Percentiles rank a stretch among this genome's conserved stretches.
phyloP scores from a whole-genome alignment of 2,797 vertebrate genomes.

The Poeciliopsis infans region DNA sequence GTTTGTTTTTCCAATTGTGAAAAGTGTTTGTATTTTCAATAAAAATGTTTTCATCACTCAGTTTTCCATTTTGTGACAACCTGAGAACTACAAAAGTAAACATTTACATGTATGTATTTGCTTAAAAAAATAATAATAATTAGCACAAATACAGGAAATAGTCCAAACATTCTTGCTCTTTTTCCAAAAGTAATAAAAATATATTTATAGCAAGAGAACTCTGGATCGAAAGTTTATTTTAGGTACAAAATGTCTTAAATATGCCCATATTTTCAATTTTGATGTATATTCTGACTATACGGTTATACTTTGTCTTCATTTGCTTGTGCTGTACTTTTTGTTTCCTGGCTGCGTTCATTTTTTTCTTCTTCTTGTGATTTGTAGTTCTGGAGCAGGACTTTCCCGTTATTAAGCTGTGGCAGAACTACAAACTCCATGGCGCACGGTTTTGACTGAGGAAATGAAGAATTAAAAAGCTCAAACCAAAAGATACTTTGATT shows the following conservation, averaged over 20 bases:
- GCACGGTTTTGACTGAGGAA: background rate
- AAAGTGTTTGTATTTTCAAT: conserved; percentile 75
- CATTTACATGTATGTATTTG: background rate
- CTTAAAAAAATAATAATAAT: background rate
- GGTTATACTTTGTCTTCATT: background rate
- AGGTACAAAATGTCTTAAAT: background rate
- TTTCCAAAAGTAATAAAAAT: background rate
- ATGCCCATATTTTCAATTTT: background rate
- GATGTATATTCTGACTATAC: background rate
- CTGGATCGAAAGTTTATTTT: background rate
- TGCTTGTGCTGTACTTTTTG: background rate
- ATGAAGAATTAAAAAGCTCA: background rate
- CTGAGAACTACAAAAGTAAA: conserved; percentile 7
- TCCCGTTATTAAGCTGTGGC: background rate
- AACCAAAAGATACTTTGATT: background rate
- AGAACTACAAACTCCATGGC: background rate
- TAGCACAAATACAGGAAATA: background rate
- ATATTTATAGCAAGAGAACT: background rate
- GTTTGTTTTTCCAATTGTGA: conserved; percentile 43
- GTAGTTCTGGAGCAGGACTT: background rate
- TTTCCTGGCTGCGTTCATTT: background rate
- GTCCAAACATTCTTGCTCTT: background rate
- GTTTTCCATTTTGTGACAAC: conserved; percentile 15
- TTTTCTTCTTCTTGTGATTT: background rate
- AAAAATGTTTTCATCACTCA: conserved; percentile 68